Conservation (phyloP, 2,797 vertebrate genomes). For the Poecile montanus region DNA sequence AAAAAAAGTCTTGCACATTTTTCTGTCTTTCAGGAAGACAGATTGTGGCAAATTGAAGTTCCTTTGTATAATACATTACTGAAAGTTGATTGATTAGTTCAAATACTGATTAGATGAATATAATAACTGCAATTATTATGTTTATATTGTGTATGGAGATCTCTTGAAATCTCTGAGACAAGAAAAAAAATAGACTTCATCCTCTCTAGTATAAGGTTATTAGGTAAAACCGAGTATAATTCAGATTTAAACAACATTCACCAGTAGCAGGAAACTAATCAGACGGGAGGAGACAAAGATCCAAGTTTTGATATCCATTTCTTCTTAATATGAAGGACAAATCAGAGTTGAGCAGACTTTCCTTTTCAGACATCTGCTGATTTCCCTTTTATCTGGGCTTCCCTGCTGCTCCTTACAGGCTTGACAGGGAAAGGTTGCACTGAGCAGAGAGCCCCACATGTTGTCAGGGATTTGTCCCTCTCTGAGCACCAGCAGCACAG, state of each 20-base stretch:
- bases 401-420: background rate
- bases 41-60: background rate
- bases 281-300: background rate
- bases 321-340: background rate
- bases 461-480: background rate
- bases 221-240: background rate
- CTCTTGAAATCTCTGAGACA: background rate
- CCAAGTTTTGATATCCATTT: background rate
- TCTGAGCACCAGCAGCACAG: accelerated
- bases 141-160: background rate
- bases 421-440: background rate
- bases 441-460: background rate
- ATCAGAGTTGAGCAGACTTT: background rate
- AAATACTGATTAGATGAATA: background rate
- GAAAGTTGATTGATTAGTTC: background rate
- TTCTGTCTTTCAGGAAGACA: background rate
- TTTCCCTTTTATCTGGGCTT: background rate
- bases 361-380: background rate
- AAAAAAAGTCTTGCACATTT: background rate
- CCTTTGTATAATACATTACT: background rate
- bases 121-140: background rate
- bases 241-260: background rate
- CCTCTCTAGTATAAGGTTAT: background rate
- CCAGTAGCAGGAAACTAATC: background rate
- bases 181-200: background rate